Evolutionary conservation across 30 jellyfish, hydroid and myxozoan species (phyloP).

Genomic region (Pelagia noctiluca): DNA sequence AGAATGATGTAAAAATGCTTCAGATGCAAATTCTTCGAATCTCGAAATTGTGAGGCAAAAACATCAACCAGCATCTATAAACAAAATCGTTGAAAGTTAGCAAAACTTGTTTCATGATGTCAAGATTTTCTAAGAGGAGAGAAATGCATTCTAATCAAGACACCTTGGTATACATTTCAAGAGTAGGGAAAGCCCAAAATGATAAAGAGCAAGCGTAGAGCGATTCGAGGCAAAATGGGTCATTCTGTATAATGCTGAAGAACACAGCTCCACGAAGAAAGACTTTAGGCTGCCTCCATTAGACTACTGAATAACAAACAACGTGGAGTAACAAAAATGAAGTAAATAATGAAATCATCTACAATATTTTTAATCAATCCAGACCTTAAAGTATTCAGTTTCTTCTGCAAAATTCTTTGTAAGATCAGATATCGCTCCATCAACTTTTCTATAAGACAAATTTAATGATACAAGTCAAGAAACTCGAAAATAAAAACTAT

Average conservation of each 20-base stretch:
- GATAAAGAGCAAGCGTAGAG: no score
- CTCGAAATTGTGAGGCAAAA: constrained; percentile 96
- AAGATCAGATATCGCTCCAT: constrained; percentile 73
- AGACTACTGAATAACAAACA: no score
- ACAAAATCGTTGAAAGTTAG: not conserved
- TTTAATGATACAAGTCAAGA: not conserved
- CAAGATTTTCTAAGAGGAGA: no score
- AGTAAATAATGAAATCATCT: not conserved
- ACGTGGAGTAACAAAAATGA: no score
- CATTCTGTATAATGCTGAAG: no score
- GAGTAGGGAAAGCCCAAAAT: no score
- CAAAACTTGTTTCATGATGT: not conserved
- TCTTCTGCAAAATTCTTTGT: constrained; percentile 96
- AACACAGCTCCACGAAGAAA: no score
- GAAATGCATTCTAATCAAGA: no score
- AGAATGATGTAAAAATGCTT: constrained; percentile 87
- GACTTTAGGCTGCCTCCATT: no score
- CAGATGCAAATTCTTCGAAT: constrained; percentile 89
- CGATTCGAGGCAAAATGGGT: not conserved
- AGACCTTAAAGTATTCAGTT: constrained; percentile 93
- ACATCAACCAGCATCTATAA: constrained; percentile 95
- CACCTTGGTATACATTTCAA: no score
- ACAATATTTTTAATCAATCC: not conserved
- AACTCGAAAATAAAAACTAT: no score
- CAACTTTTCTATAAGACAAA: constrained; percentile 76